These are phyloP conservation scores for Gordius sp. DNA, from an alignment of 2,888 invertebrate genomes.

Conservation along the genomic window DNA sequence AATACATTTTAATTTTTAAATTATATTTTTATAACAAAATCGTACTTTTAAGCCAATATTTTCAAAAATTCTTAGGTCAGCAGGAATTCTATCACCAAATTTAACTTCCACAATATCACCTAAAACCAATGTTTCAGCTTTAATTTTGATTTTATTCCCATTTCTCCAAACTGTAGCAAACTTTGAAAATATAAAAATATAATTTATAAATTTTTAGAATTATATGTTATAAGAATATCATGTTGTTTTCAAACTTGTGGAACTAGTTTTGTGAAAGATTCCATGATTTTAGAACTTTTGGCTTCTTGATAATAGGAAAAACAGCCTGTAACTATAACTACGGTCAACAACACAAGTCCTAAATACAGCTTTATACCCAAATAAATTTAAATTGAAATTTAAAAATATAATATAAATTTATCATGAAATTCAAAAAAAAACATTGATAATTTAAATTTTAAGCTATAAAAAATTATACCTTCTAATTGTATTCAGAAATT, in stretches of 20 bases:
- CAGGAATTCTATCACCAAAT: constrained; percentile 92
- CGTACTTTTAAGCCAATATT: constrained; percentile 63
- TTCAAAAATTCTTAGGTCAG: constrained; percentile 78
- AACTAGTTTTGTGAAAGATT: constrained; percentile 91
- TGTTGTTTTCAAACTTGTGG: too few species aligned
- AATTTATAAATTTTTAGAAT: too few species aligned
- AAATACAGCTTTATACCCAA: constrained; percentile 66
- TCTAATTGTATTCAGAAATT: too few species aligned
- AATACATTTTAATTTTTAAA: too few species aligned
- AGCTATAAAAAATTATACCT: too few species aligned
- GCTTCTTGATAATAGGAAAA: constrained; percentile 94
- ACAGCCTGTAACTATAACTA: constrained; percentile 86
- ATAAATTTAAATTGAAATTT: too few species aligned
- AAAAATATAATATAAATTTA: too few species aligned
- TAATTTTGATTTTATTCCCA: constrained; percentile 32
- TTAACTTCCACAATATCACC: constrained; percentile 96
- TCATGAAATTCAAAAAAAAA: too few species aligned
- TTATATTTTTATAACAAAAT: background rate
- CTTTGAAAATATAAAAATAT: too few species aligned
- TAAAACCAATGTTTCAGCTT: constrained; percentile 51
- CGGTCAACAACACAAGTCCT: constrained; percentile 70
- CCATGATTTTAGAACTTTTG: constrained; percentile 93
- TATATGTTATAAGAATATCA: too few species aligned
- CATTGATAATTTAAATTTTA: too few species aligned
- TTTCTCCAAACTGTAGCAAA: constrained; percentile 52